These are phyloP conservation scores for Acronicta aceris DNA, from an alignment of 2,888 invertebrate species.

Conservation along the genomic window DNA sequence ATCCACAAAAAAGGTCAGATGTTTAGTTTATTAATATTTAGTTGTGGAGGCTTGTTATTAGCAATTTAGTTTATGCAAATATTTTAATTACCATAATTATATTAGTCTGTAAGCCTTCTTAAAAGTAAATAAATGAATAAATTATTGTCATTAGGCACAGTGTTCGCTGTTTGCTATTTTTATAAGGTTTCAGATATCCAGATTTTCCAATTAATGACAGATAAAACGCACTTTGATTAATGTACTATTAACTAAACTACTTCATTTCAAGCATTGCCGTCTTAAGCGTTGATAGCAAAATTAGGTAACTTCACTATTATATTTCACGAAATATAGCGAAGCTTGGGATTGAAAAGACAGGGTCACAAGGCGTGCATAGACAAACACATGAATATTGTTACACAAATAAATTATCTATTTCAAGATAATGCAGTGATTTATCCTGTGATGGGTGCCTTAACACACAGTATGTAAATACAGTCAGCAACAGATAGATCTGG, in stretches of 20 bases:
- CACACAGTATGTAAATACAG: constrained; percentile 28
- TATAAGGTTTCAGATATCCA: background rate
- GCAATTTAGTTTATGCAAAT: no score
- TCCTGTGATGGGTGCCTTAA: constrained; percentile 45
- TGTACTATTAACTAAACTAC: constrained; percentile 40
- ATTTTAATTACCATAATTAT: no score
- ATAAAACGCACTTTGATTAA: constrained; percentile 42
- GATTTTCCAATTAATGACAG: constrained; percentile 7
- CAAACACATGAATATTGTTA: constrained; percentile 60
- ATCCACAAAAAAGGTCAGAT: no score
- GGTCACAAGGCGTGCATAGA: constrained; percentile 56
- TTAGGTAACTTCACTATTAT: constrained; percentile 27
- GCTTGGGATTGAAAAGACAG: constrained; percentile 46
- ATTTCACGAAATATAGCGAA: constrained; percentile 55
- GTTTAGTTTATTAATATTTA: no score
- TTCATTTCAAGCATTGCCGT: constrained; percentile 39
- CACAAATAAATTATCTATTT: constrained; percentile 45
- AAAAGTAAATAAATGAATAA: no score
- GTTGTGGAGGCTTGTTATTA: no score
- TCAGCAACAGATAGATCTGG: no score
- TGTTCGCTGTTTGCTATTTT: background rate
- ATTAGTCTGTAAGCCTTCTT: no score
- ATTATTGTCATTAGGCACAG: no score
- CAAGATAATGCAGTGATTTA: constrained; percentile 39
- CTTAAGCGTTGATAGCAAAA: constrained; percentile 52